Base-by-base conservation (phyloP, 2,888 invertebrate genomes). In the Carcina quercana region DNA sequence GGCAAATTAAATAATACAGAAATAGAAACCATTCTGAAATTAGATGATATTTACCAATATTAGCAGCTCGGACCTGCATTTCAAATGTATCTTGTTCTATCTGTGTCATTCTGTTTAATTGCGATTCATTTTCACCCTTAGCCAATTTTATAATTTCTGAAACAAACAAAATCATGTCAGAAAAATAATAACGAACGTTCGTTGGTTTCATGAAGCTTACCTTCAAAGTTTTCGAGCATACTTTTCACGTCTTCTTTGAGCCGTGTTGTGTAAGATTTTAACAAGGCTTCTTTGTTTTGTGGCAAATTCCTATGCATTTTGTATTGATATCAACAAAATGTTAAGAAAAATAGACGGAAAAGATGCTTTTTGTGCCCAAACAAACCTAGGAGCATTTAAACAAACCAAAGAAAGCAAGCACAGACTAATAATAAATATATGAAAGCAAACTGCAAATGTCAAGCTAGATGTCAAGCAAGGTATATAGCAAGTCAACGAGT, bases 141-240 rank as follows among this genome's bases (percentile, higher is more conserved):
- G 94, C 93, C 26, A 96, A 73, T 70, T 94, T 95, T 2, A 96
- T 90, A 29, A 96, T 95, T 86, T 96, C 96, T 95, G 75, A 20
- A 88, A 85, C 4, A 15, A 1, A 15, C 2, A 25, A 14, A n/a
- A n/a, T n/a, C n/a, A n/a, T n/a, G n/a, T n/a, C n/a, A n/a, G n/a
- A n/a, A n/a, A n/a, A n/a, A n/a, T n/a, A n/a, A n/a, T n/a, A n/a
- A n/a, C n/a, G n/a, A n/a, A n/a, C n/a, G n/a, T n/a, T n/a, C n/a
- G n/a, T n/a, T n/a, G n/a, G n/a, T n/a, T n/a, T n/a, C n/a, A n/a
- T n/a, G n/a, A n/a, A 19, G 13, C 8, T 15, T 22, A 92, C 97
- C 97, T 86, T 94, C 93, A 74, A 96, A 98, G 74, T 98, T 98
- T 70, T 98, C 98, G 32, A 97, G 83, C 94, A 99, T 97, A 49